These are phyloP conservation scores for Hydropotes inermis DNA, from an alignment of 2,113 vertebrate genomes.

Conservation along the genomic window DNA sequence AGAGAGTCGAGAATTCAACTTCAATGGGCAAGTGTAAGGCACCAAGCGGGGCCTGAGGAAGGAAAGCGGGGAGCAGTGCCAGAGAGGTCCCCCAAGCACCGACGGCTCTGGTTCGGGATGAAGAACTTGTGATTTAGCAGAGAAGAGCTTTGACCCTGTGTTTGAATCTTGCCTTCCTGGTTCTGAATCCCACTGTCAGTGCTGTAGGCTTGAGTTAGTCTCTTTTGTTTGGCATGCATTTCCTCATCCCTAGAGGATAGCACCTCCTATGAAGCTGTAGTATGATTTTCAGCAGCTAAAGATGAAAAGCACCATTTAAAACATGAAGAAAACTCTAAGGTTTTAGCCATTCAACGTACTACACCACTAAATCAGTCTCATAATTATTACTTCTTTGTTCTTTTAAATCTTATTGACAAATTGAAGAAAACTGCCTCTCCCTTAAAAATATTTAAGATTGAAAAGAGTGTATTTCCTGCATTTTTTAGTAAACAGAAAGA, in stretches of 20 bases:
- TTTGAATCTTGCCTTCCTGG: background rate
- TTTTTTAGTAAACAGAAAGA: conserved; percentile 42
- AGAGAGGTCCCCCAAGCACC: background rate
- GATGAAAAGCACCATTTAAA: background rate
- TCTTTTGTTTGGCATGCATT: background rate
- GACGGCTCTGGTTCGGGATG: background rate
- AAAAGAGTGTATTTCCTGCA: conserved; percentile 46
- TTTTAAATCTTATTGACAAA: conserved; percentile 14
- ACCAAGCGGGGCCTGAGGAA: background rate
- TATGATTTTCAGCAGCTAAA: background rate
- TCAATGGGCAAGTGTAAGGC: background rate
- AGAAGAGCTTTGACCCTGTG: background rate
- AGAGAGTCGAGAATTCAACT: background rate
- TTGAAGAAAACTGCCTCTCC: conserved; percentile 28
- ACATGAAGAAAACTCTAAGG: background rate
- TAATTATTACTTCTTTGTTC: conserved; percentile 16
- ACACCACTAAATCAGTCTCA: background rate
- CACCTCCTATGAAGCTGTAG: background rate
- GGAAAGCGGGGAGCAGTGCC: background rate
- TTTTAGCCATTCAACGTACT: background rate
- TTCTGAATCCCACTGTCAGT: background rate
- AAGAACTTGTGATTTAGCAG: background rate
- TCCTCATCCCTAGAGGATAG: background rate
- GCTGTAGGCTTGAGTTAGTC: background rate
- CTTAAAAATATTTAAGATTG: conserved; percentile 56